Conservation (phyloP, 2,888 invertebrate species). For the Eupeodes latifasciatus region DNA sequence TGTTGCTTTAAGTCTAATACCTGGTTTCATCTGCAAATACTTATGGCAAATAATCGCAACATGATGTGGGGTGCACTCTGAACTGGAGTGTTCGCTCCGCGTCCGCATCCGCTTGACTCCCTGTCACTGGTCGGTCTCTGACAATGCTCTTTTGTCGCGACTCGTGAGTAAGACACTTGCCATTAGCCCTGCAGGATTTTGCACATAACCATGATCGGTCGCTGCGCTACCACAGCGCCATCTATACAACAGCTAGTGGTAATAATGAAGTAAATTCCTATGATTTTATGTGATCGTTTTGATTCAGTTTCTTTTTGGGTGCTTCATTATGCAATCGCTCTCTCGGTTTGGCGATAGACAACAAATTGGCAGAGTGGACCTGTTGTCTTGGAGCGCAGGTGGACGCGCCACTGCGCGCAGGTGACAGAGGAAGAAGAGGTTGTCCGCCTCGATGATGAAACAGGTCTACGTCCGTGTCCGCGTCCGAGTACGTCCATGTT, state of each 20-base stretch:
- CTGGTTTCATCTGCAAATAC: slow-evolving; percentile 64
- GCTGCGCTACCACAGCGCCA: slow-evolving; percentile 43
- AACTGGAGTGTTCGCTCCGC: slow-evolving; percentile 56
- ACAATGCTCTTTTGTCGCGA: not conserved
- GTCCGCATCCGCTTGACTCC: slow-evolving; percentile 27
- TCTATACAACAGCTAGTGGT: slow-evolving; percentile 55
- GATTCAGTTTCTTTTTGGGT: slow-evolving; percentile 69
- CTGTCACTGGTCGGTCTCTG: not conserved
- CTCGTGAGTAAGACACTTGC: slow-evolving; percentile 56
- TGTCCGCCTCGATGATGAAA: slow-evolving; percentile 55
- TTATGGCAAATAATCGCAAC: slow-evolving; percentile 69
- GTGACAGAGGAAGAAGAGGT: slow-evolving; percentile 46
- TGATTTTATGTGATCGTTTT: slow-evolving; percentile 65
- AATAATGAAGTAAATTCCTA: slow-evolving; percentile 72
- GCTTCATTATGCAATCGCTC: slow-evolving; percentile 59
- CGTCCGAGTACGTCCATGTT: slow-evolving; percentile 3
- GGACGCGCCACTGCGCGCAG: slow-evolving; percentile 28
- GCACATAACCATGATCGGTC: slow-evolving; percentile 42
- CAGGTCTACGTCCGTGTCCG: slow-evolving; percentile 48
- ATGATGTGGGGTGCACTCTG: slow-evolving; percentile 74
- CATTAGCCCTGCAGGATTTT: slow-evolving; percentile 70
- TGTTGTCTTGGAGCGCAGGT: slow-evolving; percentile 59
- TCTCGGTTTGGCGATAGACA: slow-evolving; percentile 37
- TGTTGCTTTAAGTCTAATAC: slow-evolving; percentile 32
- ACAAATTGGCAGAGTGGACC: slow-evolving; percentile 62